These are phyloP conservation scores for Drosophila bocqueti DNA, from an alignment of 1,140 invertebrate genomes.

Conservation along the genomic window DNA sequence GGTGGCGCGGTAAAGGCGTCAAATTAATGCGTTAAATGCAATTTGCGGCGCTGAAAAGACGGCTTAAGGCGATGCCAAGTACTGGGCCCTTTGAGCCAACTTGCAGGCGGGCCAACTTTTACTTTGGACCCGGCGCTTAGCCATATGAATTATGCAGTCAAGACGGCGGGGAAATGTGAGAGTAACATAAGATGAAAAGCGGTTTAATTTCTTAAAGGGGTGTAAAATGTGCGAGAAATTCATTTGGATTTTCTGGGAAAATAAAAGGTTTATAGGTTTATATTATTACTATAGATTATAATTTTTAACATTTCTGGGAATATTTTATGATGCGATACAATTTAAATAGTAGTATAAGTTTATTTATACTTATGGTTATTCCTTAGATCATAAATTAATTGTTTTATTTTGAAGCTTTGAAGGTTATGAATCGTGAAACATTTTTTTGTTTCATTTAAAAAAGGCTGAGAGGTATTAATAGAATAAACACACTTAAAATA, in stretches of 20 bases:
- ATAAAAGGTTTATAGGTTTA: neutral
- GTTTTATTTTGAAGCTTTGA: neutral
- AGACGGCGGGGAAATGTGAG: neutral
- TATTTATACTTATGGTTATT: no score
- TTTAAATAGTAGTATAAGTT: no score
- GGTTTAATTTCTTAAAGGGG: conserved; percentile 29
- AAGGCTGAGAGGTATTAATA: neutral
- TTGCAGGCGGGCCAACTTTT: conserved; percentile 35
- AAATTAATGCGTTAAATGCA: conserved; percentile 79
- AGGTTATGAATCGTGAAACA: no score
- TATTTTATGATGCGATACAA: no score
- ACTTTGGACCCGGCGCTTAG: conserved; percentile 30
- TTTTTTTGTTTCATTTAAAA: neutral
- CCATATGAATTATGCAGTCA: conserved; percentile 50
- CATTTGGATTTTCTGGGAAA: neutral
- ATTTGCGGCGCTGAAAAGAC: conserved; percentile 57
- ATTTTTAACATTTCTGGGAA: neutral
- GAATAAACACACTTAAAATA: neutral
- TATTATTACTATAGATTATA: neutral
- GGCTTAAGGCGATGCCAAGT: conserved; percentile 57
- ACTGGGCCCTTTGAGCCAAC: conserved; percentile 42
- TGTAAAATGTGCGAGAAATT: neutral
- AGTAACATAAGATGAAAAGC: conserved; percentile 29
- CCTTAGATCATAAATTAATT: neutral
- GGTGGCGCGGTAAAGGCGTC: conserved; percentile 24